Evolutionary conservation across 2,888 invertebrate genomes (phyloP), one percentile per base, ranked within the genome.

Genomic region (Biston betularia): DNA sequence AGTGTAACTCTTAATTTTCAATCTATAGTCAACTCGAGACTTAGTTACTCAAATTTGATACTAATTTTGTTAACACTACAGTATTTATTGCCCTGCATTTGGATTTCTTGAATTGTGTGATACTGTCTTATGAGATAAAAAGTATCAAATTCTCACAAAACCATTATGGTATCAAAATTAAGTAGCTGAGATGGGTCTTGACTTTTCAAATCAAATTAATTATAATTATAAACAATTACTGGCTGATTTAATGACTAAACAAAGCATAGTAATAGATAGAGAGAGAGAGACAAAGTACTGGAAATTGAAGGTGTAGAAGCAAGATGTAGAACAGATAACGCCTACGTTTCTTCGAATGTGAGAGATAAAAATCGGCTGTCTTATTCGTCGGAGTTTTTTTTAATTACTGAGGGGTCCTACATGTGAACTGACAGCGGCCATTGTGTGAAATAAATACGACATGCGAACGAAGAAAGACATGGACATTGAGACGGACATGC

Each of bases 281-380:
- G 87, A 90, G 73, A 24, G 9, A 70, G 86, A 87, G 92, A 92
- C 67, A 72, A 75, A 71, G 42, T 67, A 79, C 82, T 67, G 57
- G 49, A 53, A 71, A 65, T 72, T 69, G 55, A 62, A 63, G 70
- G 75, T 65, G 92, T 75, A 77, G 77, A 87, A 92, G 78, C 82
- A 84, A 81, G 90, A 91, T 76, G 83, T 75, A 75, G 73, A 65
- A 83, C 82, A 82, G 86, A 87, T 79, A 88, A 92, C 93, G 93
- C 93, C 93, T 93, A 86, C 92, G 84, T 85, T 88, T 87, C 90
- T 88, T 89, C 85, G 86, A 86, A 83, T 88, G 85, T 87, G 85
- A 85, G 88, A 85, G 93, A 93, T 93, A 91, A 92, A 92, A 92
- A 93, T 93, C 93, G 89, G 87, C 85, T 89, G 92, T 90, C 88